These are phyloP conservation scores for Syngnathus rostellatus DNA, from an alignment of 2,797 vertebrate genomes.

Conservation along the genomic window DNA sequence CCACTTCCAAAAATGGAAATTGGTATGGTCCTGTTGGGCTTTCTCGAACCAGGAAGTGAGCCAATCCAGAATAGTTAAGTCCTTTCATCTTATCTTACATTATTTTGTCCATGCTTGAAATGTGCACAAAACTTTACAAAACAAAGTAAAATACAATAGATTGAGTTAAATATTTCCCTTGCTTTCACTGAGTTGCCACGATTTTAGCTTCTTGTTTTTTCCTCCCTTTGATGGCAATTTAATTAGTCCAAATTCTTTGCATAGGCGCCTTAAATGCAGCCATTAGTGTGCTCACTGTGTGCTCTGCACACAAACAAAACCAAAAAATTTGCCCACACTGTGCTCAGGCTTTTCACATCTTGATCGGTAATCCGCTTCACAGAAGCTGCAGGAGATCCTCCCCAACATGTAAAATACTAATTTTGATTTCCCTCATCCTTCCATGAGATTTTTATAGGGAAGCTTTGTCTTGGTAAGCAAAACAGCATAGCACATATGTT, in stretches of 20 bases:
- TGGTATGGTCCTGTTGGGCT: neutral
- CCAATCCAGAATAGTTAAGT: too few relatives aligned
- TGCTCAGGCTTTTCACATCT: conserved; percentile 12
- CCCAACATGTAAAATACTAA: conserved; percentile 39
- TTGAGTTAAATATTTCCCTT: neutral
- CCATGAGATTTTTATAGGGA: conserved; percentile 34
- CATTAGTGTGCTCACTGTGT: conserved; percentile 1
- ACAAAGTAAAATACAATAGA: neutral
- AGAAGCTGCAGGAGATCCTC: conserved; percentile 18
- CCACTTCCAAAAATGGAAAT: too few relatives aligned
- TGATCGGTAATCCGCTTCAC: conserved; percentile 15
- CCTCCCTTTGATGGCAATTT: neutral
- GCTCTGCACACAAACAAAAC: neutral
- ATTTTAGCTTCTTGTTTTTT: neutral
- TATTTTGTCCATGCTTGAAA: neutral
- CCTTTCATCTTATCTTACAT: too few relatives aligned
- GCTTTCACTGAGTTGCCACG: neutral
- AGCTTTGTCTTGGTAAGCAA: conserved; percentile 50
- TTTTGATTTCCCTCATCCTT: conserved; percentile 50
- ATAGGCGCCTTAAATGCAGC: neutral
- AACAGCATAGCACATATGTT: conserved; percentile 47
- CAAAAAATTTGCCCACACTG: neutral
- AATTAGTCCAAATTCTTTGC: neutral
- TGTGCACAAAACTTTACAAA: neutral
- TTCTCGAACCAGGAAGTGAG: neutral